These are phyloP conservation scores for Apeira syringaria DNA, from an alignment of 2,888 invertebrate species.

Conservation along the genomic window DNA sequence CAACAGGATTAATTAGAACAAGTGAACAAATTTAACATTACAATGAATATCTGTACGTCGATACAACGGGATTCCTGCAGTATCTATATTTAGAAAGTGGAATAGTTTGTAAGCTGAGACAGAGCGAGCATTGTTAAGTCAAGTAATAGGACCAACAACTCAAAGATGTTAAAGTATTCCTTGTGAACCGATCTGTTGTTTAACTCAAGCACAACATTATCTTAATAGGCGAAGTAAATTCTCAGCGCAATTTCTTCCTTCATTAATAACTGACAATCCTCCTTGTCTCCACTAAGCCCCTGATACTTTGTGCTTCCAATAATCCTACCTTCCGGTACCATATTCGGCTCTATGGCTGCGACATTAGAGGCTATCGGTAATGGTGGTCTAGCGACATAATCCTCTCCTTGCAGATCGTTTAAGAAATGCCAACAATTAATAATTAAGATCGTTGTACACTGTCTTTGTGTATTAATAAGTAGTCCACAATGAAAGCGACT, in stretches of 20 bases:
- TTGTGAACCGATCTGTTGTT: constrained; percentile 26
- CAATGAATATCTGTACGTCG: too few relatives aligned
- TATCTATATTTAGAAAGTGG: not conserved
- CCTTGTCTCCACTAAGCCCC: constrained; percentile 47
- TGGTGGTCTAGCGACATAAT: constrained; percentile 30
- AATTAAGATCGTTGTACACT: constrained; percentile 37
- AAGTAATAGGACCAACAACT: constrained; percentile 22
- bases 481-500: constrained; percentile 31
- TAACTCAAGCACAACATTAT: constrained; percentile 45
- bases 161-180: constrained; percentile 23
- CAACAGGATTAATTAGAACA: too few relatives aligned
- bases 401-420: constrained; percentile 35
- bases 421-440: constrained; percentile 45
- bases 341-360: constrained; percentile 44
- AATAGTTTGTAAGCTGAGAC: constrained; percentile 8
- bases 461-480: constrained; percentile 35
- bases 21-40: too few relatives aligned
- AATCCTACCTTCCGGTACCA: constrained; percentile 24
- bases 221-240: constrained; percentile 50
- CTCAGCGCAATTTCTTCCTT: constrained; percentile 54
- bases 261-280: constrained; percentile 67
- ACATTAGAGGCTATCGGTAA: constrained; percentile 34
- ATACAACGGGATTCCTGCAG: too few relatives aligned
- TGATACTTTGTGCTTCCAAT: constrained; percentile 37
- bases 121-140: constrained; percentile 17